phyloP scores from a whole-genome alignment of 2,888 invertebrate genomes.

The Eurytoma adleriae region DNA sequence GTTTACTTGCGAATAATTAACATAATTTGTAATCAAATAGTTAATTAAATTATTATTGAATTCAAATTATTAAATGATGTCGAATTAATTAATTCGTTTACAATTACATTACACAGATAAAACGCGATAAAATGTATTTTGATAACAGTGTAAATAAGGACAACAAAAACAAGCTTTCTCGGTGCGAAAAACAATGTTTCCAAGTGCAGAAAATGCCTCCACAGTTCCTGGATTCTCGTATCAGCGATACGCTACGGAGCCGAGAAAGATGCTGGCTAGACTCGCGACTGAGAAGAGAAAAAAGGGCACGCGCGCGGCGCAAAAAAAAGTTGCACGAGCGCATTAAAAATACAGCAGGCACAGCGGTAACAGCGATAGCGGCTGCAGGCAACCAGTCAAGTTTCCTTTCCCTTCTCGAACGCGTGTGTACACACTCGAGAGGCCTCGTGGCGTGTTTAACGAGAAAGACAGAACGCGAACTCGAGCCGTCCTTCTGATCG shows the following conservation, averaged over 20 bases:
- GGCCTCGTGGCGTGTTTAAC: conserved; percentile 34
- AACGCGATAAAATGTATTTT: background rate
- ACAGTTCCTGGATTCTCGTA: background rate
- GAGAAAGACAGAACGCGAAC: conserved; percentile 5
- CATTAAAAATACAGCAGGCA: conserved; percentile 48
- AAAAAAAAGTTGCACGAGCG: conserved; percentile 28
- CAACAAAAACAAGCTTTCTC: background rate
- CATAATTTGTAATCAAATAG: no score
- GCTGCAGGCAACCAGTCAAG: conserved; percentile 20
- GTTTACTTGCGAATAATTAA: no score
- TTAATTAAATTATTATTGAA: no score
- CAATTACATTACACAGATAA: no score
- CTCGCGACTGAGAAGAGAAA: conserved; percentile 2
- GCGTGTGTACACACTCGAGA: conserved; percentile 15
- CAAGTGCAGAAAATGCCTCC: background rate
- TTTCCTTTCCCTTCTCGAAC: conserved; percentile 36
- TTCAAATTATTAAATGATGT: no score
- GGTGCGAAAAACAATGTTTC: conserved; percentile 1
- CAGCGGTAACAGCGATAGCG: conserved; percentile 21
- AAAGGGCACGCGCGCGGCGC: background rate
- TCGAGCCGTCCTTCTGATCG: conserved; percentile 53
- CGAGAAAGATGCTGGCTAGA: background rate
- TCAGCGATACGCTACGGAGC: background rate
- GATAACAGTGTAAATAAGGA: background rate
- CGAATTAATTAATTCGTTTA: no score